Conservation (phyloP, 2,888 invertebrate genomes). For the Pecten maximus region DNA sequence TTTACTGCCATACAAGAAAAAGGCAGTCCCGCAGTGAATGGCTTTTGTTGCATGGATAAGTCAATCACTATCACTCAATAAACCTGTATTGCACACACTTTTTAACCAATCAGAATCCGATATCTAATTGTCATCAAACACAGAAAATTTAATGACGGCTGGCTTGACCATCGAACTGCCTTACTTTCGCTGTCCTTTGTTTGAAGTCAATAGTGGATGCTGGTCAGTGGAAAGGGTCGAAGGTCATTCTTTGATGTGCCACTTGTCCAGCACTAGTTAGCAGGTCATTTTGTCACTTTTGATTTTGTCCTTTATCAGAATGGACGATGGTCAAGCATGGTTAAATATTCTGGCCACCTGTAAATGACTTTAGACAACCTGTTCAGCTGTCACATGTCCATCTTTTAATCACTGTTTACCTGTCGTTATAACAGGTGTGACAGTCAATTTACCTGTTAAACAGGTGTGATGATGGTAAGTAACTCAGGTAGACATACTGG, state of each 20-base stretch:
- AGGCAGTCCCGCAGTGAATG: conserved; percentile 33
- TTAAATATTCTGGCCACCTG: background rate
- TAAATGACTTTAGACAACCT: background rate
- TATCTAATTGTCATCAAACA: conserved; percentile 8
- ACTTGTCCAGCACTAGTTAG: background rate
- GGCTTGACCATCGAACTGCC: background rate
- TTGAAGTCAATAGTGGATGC: background rate
- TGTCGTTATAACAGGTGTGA: background rate
- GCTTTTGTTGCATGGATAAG: conserved; percentile 12
- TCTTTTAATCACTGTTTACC: conserved; percentile 1
- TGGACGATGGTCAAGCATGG: background rate
- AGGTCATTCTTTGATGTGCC: conserved; percentile 24
- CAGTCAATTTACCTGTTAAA: background rate
- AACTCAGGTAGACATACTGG: background rate
- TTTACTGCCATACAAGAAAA: conserved; percentile 33
- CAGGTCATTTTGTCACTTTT: background rate
- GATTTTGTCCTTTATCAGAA: background rate
- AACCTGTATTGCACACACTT: conserved; percentile 13
- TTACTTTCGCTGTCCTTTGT: conserved; percentile 8
- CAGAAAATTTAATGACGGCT: background rate
- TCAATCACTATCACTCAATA: conserved; percentile 5
- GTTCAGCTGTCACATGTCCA: background rate
- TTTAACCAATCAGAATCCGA: background rate
- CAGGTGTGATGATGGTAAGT: background rate
- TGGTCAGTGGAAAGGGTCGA: background rate